Percentiles rank a stretch among this genome's conserved stretches.
Conservation (phyloP, 2,888 invertebrate species). For the Escarpia spicata region DNA sequence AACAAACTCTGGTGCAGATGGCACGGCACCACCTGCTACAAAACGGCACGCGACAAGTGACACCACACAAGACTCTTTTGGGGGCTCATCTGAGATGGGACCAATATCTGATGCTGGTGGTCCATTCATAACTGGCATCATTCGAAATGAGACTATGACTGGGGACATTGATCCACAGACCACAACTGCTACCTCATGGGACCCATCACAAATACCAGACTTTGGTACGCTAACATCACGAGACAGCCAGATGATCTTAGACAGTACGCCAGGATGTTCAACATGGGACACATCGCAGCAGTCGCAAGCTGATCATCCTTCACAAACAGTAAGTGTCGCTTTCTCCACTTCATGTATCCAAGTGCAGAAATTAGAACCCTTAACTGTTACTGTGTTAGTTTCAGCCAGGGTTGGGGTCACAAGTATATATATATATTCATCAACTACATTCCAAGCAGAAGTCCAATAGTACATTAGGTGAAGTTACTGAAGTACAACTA, state of each 20-base stretch:
- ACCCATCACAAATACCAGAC: slow-evolving; percentile 13
- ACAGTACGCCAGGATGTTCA: not conserved
- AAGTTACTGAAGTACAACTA: too few species aligned
- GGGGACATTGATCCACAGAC: not conserved
- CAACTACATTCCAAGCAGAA: too few species aligned
- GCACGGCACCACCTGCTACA: slow-evolving; percentile 6
- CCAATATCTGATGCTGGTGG: not conserved
- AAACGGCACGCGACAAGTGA: not conserved
- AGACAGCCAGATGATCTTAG: slow-evolving; percentile 12
- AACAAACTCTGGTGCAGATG: slow-evolving; percentile 4
- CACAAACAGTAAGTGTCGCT: not conserved
- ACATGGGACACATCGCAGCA: not conserved
- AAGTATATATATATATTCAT: too few species aligned
- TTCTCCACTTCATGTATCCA: not conserved
- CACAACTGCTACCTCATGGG: not conserved
- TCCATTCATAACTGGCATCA: not conserved
- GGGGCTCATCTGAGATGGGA: not conserved
- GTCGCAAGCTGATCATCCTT: not conserved
- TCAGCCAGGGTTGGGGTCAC: too few species aligned
- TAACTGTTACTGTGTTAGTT: too few species aligned
- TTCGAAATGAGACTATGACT: not conserved
- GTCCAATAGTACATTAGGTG: too few species aligned
- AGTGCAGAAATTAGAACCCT: too few species aligned
- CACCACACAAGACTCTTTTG: not conserved
- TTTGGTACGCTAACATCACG: not conserved